A percentile compares a stretch with the other conserved stretches of the same genome.
These are phyloP conservation scores for Orchestes rusci DNA, from an alignment of 2,888 invertebrate species.

Conservation along the genomic window DNA sequence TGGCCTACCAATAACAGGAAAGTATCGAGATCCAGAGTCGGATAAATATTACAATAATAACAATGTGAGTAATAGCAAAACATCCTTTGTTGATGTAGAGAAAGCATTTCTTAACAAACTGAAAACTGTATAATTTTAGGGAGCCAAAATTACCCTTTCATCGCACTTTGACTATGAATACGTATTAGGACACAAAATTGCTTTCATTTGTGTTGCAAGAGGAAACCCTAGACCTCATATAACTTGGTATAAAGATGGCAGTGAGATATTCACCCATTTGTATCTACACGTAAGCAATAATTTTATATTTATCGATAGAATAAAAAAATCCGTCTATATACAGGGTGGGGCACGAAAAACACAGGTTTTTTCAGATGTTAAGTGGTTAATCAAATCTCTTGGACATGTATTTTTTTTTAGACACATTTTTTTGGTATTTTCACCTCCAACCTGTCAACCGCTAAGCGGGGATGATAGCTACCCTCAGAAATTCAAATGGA, in stretches of 20 bases:
- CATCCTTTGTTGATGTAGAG: too few relatives aligned
- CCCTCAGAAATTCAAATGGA: too few relatives aligned
- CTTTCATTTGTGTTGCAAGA: constrained; percentile 84
- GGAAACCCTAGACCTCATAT: constrained; percentile 87
- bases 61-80: constrained; percentile 55
- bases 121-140: constrained; percentile 50
- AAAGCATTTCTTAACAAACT: not conserved
- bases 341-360: too few relatives aligned
- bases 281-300: constrained; percentile 72
- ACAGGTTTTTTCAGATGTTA: too few relatives aligned
- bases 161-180: constrained; percentile 93
- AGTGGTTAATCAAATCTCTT: too few relatives aligned
- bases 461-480: too few relatives aligned
- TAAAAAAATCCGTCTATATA: too few relatives aligned
- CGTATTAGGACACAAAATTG: constrained; percentile 88
- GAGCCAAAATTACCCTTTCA: constrained; percentile 80
- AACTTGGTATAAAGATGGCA: constrained; percentile 94
- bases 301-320: too few relatives aligned
- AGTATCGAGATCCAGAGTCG: constrained; percentile 83
- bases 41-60: constrained; percentile 88
- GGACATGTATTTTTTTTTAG: too few relatives aligned
- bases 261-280: constrained; percentile 83
- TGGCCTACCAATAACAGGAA: constrained; percentile 79
- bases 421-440: too few relatives aligned
- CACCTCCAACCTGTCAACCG: too few relatives aligned